A percentile compares a stretch with the other conserved stretches of the same genome.
Conservation (phyloP, 2,888 invertebrate genomes). For the Parthenolecanium corni region DNA sequence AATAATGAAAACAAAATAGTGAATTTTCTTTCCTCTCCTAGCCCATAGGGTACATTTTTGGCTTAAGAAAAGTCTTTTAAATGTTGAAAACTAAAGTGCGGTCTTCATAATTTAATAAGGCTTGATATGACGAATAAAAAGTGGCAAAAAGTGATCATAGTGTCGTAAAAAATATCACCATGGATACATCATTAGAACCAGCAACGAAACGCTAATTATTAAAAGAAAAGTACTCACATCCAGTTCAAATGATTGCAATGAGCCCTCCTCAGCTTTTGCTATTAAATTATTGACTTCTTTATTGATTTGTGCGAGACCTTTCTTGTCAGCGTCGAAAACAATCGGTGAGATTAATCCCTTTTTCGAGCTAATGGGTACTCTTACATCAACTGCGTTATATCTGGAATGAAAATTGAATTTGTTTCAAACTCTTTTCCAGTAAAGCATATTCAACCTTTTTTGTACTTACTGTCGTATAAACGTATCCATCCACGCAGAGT, state of each 20-base stretch:
- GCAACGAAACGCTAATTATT: too few species aligned
- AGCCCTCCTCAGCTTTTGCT: slow-evolving; percentile 73
- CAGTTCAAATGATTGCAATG: slow-evolving; percentile 55
- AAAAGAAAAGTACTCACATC: too few species aligned
- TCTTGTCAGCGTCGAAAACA: slow-evolving; percentile 77
- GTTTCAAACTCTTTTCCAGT: background rate
- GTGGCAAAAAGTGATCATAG: too few species aligned
- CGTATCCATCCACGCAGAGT: slow-evolving; percentile 89
- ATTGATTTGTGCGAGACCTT: slow-evolving; percentile 76
- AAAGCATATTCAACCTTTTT: background rate
- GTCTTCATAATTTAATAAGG: too few species aligned
- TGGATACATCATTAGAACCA: too few species aligned
- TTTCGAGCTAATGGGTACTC: slow-evolving; percentile 92
- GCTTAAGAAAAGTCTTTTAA: too few species aligned
- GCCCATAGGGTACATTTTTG: too few species aligned
- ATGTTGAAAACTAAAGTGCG: too few species aligned
- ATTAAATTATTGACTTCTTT: slow-evolving; percentile 67
- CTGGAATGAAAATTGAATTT: slow-evolving; percentile 43
- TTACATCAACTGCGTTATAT: slow-evolving; percentile 83
- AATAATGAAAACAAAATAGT: too few species aligned
- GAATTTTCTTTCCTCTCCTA: too few species aligned
- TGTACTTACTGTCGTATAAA: slow-evolving; percentile 75
- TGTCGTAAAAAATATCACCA: too few species aligned
- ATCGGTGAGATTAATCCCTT: slow-evolving; percentile 94
- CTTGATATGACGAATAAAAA: too few species aligned